phyloP scores from a whole-genome alignment of 2,888 invertebrate species.

The Acanthosepion pharaonis region DNA sequence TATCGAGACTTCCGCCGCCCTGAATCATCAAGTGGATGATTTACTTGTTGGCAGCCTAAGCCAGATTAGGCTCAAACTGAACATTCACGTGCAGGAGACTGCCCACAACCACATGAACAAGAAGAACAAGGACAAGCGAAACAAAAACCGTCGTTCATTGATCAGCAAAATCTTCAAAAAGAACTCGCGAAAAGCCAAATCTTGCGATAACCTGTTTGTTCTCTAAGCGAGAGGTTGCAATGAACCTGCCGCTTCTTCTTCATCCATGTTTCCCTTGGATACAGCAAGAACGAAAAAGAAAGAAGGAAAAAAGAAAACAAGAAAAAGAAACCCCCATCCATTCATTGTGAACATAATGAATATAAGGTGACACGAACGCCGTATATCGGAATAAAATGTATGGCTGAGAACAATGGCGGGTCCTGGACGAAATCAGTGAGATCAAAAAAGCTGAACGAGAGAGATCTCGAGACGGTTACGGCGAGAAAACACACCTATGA shows the following conservation, averaged over 20 bases:
- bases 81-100: constrained; percentile 53
- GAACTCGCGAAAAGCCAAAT: constrained; percentile 49
- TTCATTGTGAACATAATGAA: constrained; percentile 6
- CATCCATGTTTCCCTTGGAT: not conserved
- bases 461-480: not conserved
- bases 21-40: constrained; percentile 97
- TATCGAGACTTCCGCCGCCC: constrained; percentile 95
- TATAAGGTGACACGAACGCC: not conserved
- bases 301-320: not conserved
- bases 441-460: not conserved
- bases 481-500: not conserved
- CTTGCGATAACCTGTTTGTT: constrained; percentile 51
- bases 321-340: not conserved
- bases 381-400: not conserved
- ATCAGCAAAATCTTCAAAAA: constrained; percentile 52
- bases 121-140: constrained; percentile 46
- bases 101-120: constrained; percentile 41
- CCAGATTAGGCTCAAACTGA: constrained; percentile 86
- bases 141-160: constrained; percentile 48
- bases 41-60: constrained; percentile 91
- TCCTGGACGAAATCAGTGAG: not conserved
- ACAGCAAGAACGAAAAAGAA: not conserved
- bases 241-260: not conserved
- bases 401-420: not conserved
- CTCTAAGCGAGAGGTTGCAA: not conserved